Evolutionary conservation across 2,113 vertebrate genomes (phyloP).

Genomic region (Onychostruthus taczanowskii): DNA sequence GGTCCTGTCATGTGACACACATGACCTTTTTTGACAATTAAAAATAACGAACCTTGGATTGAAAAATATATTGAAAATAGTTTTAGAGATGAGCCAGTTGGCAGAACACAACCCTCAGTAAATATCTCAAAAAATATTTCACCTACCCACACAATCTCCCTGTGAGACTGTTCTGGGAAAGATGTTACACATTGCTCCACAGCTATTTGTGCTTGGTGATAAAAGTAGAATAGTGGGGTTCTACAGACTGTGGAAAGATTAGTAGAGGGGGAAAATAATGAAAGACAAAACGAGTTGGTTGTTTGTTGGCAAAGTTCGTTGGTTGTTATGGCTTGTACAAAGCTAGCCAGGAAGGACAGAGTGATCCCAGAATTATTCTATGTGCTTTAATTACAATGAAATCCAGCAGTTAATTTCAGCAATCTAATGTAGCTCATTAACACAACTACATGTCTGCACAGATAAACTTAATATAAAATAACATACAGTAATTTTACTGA

Average conservation of each 20-base stretch:
- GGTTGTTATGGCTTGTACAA: background rate
- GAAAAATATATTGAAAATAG: background rate
- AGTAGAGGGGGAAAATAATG: fast-evolving
- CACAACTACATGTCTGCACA: background rate
- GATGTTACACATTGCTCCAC: background rate
- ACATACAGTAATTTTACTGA: background rate
- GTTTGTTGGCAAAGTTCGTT: background rate
- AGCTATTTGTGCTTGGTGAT: background rate
- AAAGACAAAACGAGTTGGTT: background rate
- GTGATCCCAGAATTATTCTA: background rate
- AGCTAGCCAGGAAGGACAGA: background rate
- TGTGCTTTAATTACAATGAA: background rate
- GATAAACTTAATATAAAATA: background rate
- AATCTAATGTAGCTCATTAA: background rate
- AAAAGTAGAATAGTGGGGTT: background rate
- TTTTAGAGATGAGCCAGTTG: background rate
- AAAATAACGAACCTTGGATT: background rate
- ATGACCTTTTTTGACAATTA: background rate
- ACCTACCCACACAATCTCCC: background rate
- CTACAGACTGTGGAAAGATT: background rate
- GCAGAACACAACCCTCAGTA: background rate
- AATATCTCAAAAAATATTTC: background rate
- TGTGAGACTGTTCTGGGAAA: background rate
- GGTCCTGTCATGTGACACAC: background rate
- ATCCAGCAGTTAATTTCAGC: background rate